Base-by-base conservation (phyloP, 2,888 invertebrate genomes). In the Parnassius apollo region DNA sequence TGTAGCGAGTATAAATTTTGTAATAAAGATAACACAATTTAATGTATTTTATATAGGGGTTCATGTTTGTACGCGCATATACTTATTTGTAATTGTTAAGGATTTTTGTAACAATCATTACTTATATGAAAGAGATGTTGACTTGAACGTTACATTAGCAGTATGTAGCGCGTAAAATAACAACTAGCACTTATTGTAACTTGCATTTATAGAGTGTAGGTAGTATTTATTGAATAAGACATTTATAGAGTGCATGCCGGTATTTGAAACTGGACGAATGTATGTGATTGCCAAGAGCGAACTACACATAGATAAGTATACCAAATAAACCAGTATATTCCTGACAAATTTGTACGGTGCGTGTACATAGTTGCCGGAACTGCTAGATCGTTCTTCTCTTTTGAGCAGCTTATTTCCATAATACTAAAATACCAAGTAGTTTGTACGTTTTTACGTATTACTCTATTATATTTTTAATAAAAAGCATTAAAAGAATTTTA, bases 121-220 rank as follows among this genome's bases (percentile, higher is more conserved):
- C 50, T 9, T 18, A 22, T 50, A 18, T 22, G 10, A 3, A 11
- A 42, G 10, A 54, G 54, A 54, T 44, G 18, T 54, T 44, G 42
- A 54, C 13, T 9, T 35, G 12, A 12, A 46, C 13, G 42, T 44
- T 10, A 54, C 42, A 42, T 52, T 22, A 52, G 42, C 52, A 56
- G 49, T 35, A 48, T 10, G n/a, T 55, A 11, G 13, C 18, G 54
- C 54, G 44, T 44, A 13, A 25, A 25, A 22, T 49, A 7, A 48
- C n/a, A 48, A 18, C 52, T 11, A 56, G 49, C 9, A 55, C 49
- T 52, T 49, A 57, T 18, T 22, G 50, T 18, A 51, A 54, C 11
- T 59, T 64, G 54, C 59, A 64, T 59, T 57, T 60, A 64, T 55
- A 55, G 53, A 10, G 3, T 55, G 13, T 46, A 12, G 11, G 48